phyloP scores from a whole-genome alignment of 2,113 vertebrate species.

The Galbula dea region DNA sequence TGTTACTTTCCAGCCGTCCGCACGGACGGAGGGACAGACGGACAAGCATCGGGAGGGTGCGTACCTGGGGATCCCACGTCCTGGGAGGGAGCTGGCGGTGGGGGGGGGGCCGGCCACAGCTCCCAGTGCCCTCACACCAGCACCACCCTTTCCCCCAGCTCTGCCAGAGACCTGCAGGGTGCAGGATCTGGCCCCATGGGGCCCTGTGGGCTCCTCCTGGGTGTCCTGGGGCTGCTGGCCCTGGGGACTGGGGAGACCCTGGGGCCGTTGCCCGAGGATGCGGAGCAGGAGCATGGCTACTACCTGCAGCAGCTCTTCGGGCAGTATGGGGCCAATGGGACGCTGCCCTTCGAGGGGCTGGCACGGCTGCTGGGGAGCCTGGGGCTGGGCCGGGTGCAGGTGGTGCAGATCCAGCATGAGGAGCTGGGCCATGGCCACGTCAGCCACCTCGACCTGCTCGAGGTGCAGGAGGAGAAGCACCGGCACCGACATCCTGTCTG shows the following conservation, averaged over 20 bases:
- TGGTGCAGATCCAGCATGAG: conserved; percentile 71
- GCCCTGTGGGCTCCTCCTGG: neutral
- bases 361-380: conserved; percentile 77
- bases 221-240: neutral
- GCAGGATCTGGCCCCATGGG: neutral
- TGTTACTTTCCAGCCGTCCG: neutral
- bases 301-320: conserved; percentile 81
- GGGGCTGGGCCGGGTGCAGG: conserved; percentile 80
- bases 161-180: neutral
- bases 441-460: conserved; percentile 56
- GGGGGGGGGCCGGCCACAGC: neutral
- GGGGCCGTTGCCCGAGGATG: conserved; percentile 40
- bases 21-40: neutral
- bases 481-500: conserved; percentile 32
- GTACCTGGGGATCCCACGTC: accelerated
- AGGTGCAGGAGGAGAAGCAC: conserved; percentile 61
- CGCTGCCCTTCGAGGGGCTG: conserved; percentile 74
- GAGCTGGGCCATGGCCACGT: conserved; percentile 60
- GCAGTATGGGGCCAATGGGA: conserved; percentile 78
- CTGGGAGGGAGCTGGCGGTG: no score
- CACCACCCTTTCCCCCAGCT: neutral
- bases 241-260: neutral
- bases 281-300: conserved; percentile 75
- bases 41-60: neutral
- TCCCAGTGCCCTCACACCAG: accelerated